phyloP scores from a whole-genome alignment of 2,888 invertebrate species.

The Amblyteles armatorius region DNA sequence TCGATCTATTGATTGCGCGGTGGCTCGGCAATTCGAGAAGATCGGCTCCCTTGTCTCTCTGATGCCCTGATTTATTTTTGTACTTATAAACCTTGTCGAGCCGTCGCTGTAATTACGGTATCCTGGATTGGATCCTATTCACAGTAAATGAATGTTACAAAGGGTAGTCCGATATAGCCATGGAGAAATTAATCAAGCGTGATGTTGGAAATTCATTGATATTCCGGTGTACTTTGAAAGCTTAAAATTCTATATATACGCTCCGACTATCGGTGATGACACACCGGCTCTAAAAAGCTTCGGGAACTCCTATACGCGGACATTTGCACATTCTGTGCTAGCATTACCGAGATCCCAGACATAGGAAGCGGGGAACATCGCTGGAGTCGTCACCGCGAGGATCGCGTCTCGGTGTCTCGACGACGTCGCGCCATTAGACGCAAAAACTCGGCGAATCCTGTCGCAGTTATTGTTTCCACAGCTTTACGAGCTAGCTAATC shows the following conservation, averaged over 20 bases:
- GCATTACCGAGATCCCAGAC: constrained; percentile 5
- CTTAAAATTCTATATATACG: neutral
- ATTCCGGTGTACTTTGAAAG: neutral
- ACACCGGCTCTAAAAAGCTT: neutral
- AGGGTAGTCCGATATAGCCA: neutral
- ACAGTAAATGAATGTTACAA: neutral
- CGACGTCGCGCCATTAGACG: constrained; percentile 41
- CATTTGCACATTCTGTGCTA: neutral
- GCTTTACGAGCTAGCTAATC: constrained; percentile 77
- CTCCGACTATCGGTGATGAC: neutral
- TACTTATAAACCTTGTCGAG: neutral
- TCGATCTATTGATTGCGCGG: constrained; percentile 6
- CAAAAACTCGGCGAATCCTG: constrained; percentile 64
- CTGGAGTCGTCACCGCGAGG: neutral
- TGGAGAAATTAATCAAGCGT: neutral
- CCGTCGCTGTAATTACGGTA: neutral
- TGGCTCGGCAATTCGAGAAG: neutral
- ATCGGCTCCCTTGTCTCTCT: neutral
- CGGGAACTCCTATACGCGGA: neutral
- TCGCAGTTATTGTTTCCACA: constrained; percentile 71
- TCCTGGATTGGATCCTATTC: neutral
- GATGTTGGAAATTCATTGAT: neutral
- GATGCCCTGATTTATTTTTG: neutral
- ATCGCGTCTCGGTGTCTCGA: constrained; percentile 31
- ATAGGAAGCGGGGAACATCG: neutral